A percentile compares a stretch with the other conserved stretches of the same genome.
Conservation (phyloP, 2,797 vertebrate species). For the Phrynocephalus forsythii region DNA sequence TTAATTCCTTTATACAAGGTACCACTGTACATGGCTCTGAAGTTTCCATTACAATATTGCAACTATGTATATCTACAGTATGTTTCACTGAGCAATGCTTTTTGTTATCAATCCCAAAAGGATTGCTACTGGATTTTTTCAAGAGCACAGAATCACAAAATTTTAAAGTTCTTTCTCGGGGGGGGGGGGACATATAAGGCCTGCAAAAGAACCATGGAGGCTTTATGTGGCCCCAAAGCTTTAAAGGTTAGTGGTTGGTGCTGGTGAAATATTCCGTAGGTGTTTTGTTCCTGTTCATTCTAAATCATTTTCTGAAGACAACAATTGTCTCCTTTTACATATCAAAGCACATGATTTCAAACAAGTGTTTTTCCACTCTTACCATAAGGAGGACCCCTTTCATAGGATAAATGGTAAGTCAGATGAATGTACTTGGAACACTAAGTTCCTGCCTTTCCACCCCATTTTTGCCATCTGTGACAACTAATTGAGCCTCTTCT, state of each 20-base stretch:
- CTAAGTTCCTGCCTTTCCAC: neutral
- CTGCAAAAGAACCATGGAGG: too few relatives aligned
- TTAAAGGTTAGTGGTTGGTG: neutral
- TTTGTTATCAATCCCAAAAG: too few relatives aligned
- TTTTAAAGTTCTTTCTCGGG: too few relatives aligned
- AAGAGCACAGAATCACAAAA: too few relatives aligned
- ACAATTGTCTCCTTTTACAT: neutral
- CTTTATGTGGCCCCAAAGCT: too few relatives aligned
- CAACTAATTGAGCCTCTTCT: neutral
- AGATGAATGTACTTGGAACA: neutral
- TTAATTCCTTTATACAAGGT: too few relatives aligned
- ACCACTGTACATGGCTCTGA: too few relatives aligned
- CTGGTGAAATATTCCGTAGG: neutral
- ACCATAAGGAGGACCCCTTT: neutral
- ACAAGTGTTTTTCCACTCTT: neutral
- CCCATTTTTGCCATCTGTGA: neutral
- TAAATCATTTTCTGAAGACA: neutral
- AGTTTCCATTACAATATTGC: too few relatives aligned
- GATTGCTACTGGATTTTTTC: too few relatives aligned
- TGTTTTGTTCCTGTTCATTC: neutral
- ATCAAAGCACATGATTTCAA: neutral
- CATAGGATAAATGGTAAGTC: neutral
- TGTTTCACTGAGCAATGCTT: too few relatives aligned
- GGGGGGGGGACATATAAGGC: too few relatives aligned
- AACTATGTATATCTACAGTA: too few relatives aligned